Conservation (phyloP, 2,797 vertebrate species). For the Leptodactylus fallax region DNA sequence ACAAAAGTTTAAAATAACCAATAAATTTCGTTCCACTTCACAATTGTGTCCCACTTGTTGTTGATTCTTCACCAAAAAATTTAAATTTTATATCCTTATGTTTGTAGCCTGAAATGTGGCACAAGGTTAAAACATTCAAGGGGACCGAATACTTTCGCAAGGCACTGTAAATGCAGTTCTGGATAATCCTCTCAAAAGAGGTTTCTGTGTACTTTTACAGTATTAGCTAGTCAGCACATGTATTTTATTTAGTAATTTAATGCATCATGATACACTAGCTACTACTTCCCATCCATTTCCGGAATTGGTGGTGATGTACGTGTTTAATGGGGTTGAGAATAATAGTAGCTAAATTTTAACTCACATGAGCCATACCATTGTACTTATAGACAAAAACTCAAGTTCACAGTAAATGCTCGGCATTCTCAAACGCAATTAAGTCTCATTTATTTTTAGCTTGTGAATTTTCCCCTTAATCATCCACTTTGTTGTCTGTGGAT, state of each 20-base stretch:
- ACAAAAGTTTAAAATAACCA: too few species aligned
- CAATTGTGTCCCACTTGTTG: too few species aligned
- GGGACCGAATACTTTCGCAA: too few species aligned
- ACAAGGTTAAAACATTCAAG: too few species aligned
- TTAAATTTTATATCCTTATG: too few species aligned
- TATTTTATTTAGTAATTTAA: background rate
- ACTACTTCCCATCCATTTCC: background rate
- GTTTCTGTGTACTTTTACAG: background rate
- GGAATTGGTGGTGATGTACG: background rate
- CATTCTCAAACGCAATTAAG: conserved; percentile 32
- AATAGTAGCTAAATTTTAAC: background rate
- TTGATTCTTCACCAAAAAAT: too few species aligned
- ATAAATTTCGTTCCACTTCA: too few species aligned
- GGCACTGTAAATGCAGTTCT: too few species aligned
- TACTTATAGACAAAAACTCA: conserved; percentile 4
- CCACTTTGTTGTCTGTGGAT: conserved; percentile 45
- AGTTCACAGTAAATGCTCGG: conserved; percentile 21
- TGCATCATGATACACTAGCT: background rate
- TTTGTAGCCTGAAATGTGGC: too few species aligned
- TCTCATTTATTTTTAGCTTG: conserved; percentile 22
- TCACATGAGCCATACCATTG: background rate
- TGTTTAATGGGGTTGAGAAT: background rate
- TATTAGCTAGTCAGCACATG: background rate
- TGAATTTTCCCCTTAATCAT: conserved; percentile 42
- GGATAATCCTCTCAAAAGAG: too few species aligned